A percentile compares a stretch with the other conserved stretches of the same genome.
These are phyloP conservation scores for Cacoxenus indagator DNA, from an alignment of 2,888 invertebrate species.

Conservation along the genomic window DNA sequence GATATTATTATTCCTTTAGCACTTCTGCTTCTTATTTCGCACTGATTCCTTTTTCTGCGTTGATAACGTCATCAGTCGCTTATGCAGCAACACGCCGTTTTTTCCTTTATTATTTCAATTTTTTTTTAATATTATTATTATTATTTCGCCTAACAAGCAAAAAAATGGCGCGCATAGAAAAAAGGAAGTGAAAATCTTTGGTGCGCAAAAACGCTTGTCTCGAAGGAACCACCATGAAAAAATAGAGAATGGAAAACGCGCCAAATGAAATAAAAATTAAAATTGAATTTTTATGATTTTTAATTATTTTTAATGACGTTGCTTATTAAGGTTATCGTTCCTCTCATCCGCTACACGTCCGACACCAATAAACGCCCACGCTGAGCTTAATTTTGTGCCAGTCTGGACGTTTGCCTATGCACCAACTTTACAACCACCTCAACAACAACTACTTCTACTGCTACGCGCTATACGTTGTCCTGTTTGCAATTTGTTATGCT, in stretches of 20 bases:
- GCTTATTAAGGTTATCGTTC: conserved; percentile 49
- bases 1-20: conserved; percentile 6
- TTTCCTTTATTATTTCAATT: conserved; percentile 48
- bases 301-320: conserved; percentile 67
- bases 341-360: conserved; percentile 20
- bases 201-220: not conserved
- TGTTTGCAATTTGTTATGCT: conserved; percentile 57
- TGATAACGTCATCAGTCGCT: conserved; percentile 35
- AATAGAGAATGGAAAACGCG: not conserved
- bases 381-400: too few relatives aligned
- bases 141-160: conserved; percentile 1
- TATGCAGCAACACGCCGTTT: conserved; percentile 43
- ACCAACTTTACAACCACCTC: too few relatives aligned
- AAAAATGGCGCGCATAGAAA: not conserved
- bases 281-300: conserved; percentile 67
- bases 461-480: too few relatives aligned
- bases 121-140: conserved; percentile 1
- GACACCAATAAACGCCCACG: conserved; percentile 16
- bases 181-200: not conserved
- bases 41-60: not conserved
- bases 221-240: not conserved
- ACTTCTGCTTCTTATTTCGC: not conserved
- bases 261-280: conserved; percentile 37
- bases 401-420: too few relatives aligned
- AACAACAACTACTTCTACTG: too few relatives aligned